Evolutionary conservation across 2,797 vertebrate genomes (phyloP), one percentile per base, ranked within the genome.

Genomic region (Babyrousa celebensis): DNA sequence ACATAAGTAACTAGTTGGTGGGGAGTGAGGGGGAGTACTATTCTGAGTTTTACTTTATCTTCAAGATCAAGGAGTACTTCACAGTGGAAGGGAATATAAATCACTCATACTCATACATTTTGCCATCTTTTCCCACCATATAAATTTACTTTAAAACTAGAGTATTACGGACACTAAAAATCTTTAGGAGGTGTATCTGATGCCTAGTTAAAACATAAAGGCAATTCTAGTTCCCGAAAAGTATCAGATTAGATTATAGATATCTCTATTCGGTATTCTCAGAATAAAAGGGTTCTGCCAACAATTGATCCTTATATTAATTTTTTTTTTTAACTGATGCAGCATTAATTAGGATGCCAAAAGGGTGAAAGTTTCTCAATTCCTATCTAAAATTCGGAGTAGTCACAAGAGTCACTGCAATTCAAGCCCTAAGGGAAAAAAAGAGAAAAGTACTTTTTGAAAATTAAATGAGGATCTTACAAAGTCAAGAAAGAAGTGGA

Each of bases 241-340:
- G 43, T 40, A 95, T 68, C 75, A 85, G 75, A 84, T 79, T 78
- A 92, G 11, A 25, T 87, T 82, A 87, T 71, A 94, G 62, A 32
- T 77, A 82, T 40, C 86, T 89, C 89, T 92, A 78, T 1, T 82
- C 14, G 77, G 52, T 63, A 92, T 72, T 89, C 77, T 56, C 62
- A 87, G 29, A 96, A 96, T 29, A 83, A 93, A 96, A 95, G 36
- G 8, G 43, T 56, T 96, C 71, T 97, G 71, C 25, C 43, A 92
- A 91, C n/a, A 94, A 93, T 85, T 56, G 32, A 75, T 65, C 29
- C 12, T 84, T 79, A 60, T 10, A 62, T 75, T 94, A 75, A 95
- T 43, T 78, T 95, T 63, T 72, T 74, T 83, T 36, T 36, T 36
- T 62, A 60, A 94, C 62, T 89, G 74, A 87, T 82, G 63, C 32